Conservation (phyloP, 2,113 vertebrate genomes). For the Peromyscus polionotus region DNA sequence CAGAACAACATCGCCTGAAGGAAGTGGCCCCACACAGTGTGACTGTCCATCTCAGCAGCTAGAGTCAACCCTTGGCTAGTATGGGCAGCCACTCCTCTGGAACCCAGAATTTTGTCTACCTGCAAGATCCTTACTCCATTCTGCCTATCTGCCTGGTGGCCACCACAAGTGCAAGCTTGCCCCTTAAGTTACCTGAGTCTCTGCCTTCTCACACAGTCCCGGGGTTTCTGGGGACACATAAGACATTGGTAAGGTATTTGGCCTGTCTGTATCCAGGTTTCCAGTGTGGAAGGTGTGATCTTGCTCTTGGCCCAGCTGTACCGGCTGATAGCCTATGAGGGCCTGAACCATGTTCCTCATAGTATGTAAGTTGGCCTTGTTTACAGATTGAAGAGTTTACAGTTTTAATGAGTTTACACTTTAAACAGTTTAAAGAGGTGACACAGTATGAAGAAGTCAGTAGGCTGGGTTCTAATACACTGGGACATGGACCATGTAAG, state of each 20-base stretch:
- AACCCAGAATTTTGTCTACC: background rate
- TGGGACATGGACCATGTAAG: background rate
- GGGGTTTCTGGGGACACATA: fast-evolving
- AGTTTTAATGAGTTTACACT: too few relatives aligned
- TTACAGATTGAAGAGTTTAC: background rate
- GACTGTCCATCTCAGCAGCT: too few relatives aligned
- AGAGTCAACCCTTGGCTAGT: fast-evolving
- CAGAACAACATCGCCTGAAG: fast-evolving
- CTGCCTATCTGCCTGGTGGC: background rate
- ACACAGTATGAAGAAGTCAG: background rate
- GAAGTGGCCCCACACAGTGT: fast-evolving
- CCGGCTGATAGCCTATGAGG: fast-evolving
- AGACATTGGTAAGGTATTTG: fast-evolving
- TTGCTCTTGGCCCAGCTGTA: background rate
- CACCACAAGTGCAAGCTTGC: background rate
- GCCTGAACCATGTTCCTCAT: fast-evolving
- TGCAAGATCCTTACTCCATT: fast-evolving
- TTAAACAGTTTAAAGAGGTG: background rate
- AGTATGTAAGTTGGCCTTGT: fast-evolving
- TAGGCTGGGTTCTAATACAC: background rate
- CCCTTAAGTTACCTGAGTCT: too few relatives aligned
- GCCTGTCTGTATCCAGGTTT: background rate
- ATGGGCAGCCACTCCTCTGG: fast-evolving
- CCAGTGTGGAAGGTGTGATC: fast-evolving
- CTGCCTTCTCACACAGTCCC: fast-evolving